Percentiles rank a stretch among this genome's conserved stretches.
phyloP scores from a whole-genome alignment of 2,888 invertebrate genomes.

The Papilio gigon region DNA sequence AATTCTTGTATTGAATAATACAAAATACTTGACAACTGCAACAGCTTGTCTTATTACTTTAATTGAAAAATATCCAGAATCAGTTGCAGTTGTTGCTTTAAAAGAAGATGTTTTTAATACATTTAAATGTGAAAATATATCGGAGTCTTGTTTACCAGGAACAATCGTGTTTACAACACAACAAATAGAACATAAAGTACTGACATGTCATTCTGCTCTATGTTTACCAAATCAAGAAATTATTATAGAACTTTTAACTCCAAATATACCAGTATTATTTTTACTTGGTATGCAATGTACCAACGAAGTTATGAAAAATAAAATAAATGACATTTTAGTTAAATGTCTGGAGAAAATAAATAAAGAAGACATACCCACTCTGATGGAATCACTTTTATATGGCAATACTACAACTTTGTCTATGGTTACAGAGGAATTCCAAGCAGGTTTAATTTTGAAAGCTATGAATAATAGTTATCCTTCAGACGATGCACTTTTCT shows the following conservation, averaged over 20 bases:
- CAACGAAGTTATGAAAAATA: constrained; percentile 60
- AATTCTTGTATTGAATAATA: constrained; percentile 71
- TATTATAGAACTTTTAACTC: constrained; percentile 61
- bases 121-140: constrained; percentile 57
- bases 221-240: constrained; percentile 60
- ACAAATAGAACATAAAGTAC: constrained; percentile 68
- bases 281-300: constrained; percentile 65
- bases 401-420: constrained; percentile 46
- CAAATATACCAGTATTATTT: constrained; percentile 73
- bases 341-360: constrained; percentile 61
- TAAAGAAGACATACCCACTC: constrained; percentile 50
- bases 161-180: constrained; percentile 65
- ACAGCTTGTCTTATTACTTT: constrained; percentile 81
- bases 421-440: constrained; percentile 62
- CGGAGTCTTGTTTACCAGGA: constrained; percentile 58
- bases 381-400: constrained; percentile 59
- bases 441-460: constrained; percentile 69
- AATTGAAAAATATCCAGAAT: constrained; percentile 72
- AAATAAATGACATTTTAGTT: constrained; percentile 65
- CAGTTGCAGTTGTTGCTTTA: constrained; percentile 62
- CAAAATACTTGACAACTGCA: constrained; percentile 76
- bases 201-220: constrained; percentile 66
- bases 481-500: constrained; percentile 57
- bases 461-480: constrained; percentile 47
- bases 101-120: constrained; percentile 58